Conservation (phyloP, 2,797 vertebrate species). For the Tinamus major region DNA sequence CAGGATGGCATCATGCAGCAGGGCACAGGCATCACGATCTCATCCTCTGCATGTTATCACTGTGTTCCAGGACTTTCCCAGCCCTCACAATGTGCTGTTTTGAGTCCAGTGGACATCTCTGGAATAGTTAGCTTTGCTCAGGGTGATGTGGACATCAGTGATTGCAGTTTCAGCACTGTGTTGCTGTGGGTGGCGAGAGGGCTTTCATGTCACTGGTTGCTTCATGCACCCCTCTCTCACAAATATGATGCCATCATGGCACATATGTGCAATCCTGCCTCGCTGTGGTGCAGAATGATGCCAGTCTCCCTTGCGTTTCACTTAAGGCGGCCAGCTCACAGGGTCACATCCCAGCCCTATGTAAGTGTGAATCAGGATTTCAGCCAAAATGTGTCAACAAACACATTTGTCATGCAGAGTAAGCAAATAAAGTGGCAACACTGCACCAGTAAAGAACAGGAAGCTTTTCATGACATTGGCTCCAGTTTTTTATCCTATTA, state of each 20-base stretch:
- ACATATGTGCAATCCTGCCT: rapidly evolving
- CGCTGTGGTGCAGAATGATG: not conserved
- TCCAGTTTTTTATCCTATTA: constrained; percentile 50
- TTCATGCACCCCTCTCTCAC: not conserved
- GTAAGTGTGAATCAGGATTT: constrained; percentile 8
- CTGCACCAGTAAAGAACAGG: constrained; percentile 37
- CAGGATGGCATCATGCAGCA: not conserved
- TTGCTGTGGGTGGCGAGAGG: not conserved
- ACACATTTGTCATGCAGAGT: constrained; percentile 17
- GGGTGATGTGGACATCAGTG: not conserved
- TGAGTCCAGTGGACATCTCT: not conserved
- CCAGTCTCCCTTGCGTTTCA: not conserved
- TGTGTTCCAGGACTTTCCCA: not conserved
- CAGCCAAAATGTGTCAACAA: constrained; percentile 34
- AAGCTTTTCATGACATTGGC: constrained; percentile 54
- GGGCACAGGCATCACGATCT: not conserved
- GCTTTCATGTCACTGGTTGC: rapidly evolving
- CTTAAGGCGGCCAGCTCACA: not conserved
- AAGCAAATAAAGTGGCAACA: constrained; percentile 36
- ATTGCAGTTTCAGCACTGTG: not conserved
- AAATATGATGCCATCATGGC: not conserved
- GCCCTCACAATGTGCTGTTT: not conserved
- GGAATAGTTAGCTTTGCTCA: not conserved
- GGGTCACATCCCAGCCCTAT: not conserved
- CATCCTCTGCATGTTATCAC: not conserved